phyloP scores from a whole-genome alignment of 2,888 invertebrate genomes.

The Sycophila texana region DNA sequence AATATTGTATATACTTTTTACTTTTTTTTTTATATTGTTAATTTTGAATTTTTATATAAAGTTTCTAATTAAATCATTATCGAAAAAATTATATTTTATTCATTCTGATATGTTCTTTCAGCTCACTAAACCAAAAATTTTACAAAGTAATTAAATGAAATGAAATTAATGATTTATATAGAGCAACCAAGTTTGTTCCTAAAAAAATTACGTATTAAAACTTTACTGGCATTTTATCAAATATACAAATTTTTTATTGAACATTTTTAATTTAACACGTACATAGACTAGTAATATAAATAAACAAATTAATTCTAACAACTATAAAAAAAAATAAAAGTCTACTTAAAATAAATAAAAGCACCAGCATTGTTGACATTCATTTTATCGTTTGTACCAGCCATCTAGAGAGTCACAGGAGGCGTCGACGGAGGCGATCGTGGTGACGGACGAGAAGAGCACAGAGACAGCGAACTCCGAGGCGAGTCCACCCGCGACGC shows the following conservation, averaged over 20 bases:
- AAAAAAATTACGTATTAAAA: too few species aligned
- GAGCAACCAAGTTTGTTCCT: too few species aligned
- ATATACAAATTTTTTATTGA: neutral
- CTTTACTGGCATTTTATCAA: too few species aligned
- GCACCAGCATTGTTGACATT: neutral
- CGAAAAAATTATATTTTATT: too few species aligned
- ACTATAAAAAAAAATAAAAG: neutral
- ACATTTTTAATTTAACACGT: neutral
- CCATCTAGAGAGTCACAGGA: constrained; percentile 1
- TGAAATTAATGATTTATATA: too few species aligned
- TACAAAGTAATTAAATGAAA: too few species aligned
- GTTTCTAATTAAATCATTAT: too few species aligned
- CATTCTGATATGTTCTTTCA: too few species aligned
- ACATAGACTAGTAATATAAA: neutral
- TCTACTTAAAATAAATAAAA: neutral
- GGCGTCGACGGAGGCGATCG: constrained; percentile 5
- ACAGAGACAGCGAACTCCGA: neutral
- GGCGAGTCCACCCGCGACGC: neutral
- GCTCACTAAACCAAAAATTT: too few species aligned
- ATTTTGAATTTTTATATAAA: too few species aligned
- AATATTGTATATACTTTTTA: too few species aligned
- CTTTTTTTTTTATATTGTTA: too few species aligned
- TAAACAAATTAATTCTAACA: neutral
- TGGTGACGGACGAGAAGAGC: constrained; percentile 25
- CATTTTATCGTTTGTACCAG: neutral